phyloP scores from a whole-genome alignment of 2,113 vertebrate genomes.

The Malurus elegans region DNA sequence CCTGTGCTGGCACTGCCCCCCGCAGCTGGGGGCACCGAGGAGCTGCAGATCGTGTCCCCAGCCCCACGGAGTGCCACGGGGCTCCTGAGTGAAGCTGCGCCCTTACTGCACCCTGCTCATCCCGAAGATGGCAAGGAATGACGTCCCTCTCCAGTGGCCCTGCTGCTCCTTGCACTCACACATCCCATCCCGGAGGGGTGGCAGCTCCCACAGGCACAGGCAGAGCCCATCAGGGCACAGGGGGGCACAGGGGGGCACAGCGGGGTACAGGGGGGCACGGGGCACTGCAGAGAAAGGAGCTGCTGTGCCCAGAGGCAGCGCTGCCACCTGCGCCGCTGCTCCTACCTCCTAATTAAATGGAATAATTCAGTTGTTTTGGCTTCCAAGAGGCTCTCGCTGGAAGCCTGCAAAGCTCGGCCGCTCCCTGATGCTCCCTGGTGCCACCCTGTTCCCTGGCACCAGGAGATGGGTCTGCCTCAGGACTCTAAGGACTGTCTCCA shows the following conservation, averaged over 20 bases:
- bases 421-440: background rate
- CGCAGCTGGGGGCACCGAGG: rapidly evolving
- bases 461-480: rapidly evolving
- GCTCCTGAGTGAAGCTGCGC: background rate
- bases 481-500: background rate
- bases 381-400: background rate
- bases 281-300: background rate
- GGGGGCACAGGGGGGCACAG: rapidly evolving
- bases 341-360: background rate
- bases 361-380: background rate
- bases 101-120: background rate
- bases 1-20: background rate
- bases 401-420: rapidly evolving
- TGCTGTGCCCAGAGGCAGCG: background rate
- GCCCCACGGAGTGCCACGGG: background rate
- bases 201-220: rapidly evolving
- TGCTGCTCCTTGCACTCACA: background rate
- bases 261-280: background rate
- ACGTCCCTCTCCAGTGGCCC: background rate
- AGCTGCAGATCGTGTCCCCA: background rate
- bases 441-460: background rate
- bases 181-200: rapidly evolving
- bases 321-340: background rate
- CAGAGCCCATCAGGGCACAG: rapidly evolving
- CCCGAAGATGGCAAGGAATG: rapidly evolving